phyloP scores from a whole-genome alignment of 2,797 vertebrate species.

The Sphaeramia orbicularis region DNA sequence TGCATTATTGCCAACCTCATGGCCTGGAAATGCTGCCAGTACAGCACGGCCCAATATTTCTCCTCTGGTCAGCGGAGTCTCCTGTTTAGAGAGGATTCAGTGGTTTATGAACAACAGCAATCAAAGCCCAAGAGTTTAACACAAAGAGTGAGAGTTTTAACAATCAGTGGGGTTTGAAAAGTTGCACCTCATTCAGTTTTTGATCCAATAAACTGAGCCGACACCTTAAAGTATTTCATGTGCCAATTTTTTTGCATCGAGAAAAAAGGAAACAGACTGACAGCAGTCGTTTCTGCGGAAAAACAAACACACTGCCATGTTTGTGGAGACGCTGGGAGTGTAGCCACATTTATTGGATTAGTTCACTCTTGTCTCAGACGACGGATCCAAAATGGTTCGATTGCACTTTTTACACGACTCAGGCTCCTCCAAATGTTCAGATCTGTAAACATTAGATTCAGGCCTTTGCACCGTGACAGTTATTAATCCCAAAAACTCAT shows the following conservation, averaged over 20 bases:
- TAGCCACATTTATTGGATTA: constrained; percentile 10
- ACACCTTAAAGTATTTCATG: neutral
- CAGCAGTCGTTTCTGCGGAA: neutral
- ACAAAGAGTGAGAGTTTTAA: constrained; percentile 6
- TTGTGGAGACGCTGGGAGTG: neutral
- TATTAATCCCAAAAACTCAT: neutral
- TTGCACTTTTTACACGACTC: neutral
- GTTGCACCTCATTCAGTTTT: constrained; percentile 1
- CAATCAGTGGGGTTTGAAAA: neutral
- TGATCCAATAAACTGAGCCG: neutral
- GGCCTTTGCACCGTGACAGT: neutral
- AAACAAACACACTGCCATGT: constrained; percentile 16
- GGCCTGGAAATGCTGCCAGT: constrained; percentile 48
- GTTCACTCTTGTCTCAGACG: neutral
- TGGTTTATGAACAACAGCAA: neutral
- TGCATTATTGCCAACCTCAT: constrained; percentile 42
- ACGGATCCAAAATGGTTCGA: constrained; percentile 1
- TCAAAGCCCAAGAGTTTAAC: constrained; percentile 2
- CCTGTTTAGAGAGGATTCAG: constrained; percentile 20
- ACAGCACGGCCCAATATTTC: constrained; percentile 27
- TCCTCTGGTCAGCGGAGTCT: constrained; percentile 16
- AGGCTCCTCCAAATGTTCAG: constrained; percentile 23
- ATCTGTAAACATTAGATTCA: constrained; percentile 3
- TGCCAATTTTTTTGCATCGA: neutral
- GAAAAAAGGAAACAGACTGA: neutral